phyloP scores from a whole-genome alignment of 2,113 vertebrate species.

The Aegotheles bennettii region DNA sequence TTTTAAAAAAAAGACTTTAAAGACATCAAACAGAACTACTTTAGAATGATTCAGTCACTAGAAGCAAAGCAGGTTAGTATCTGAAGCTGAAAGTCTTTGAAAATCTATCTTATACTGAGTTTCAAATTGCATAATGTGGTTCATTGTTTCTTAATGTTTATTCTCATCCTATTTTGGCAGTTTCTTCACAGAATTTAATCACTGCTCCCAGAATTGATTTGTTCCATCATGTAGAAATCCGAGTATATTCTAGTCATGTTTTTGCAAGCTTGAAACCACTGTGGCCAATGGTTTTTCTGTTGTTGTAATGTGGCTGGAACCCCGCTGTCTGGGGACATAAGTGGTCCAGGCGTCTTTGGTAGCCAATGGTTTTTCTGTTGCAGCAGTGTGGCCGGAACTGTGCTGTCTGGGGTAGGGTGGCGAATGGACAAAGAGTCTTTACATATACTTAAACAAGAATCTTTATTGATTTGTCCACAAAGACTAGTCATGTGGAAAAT shows the following conservation, averaged over 20 bases:
- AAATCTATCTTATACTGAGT: not conserved
- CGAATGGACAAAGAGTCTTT: slow-evolving; percentile 5
- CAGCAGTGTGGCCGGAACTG: not conserved
- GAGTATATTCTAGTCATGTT: slow-evolving; percentile 10
- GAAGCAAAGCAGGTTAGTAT: slow-evolving; percentile 34
- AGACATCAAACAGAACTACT: slow-evolving; percentile 32
- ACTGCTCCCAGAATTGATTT: slow-evolving; percentile 20
- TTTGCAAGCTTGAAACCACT: slow-evolving; percentile 17
- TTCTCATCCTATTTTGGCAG: slow-evolving; percentile 37
- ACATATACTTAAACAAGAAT: slow-evolving; percentile 30
- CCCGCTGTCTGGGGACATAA: slow-evolving; percentile 5
- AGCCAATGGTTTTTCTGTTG: not conserved
- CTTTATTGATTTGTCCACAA: slow-evolving; percentile 32
- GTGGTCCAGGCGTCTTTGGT: slow-evolving; percentile 16
- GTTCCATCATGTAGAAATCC: slow-evolving; percentile 24
- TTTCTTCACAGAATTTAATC: slow-evolving; percentile 43
- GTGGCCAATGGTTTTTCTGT: slow-evolving; percentile 5
- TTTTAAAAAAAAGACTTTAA: not conserved
- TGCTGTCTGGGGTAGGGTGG: slow-evolving; percentile 23
- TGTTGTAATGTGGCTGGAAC: slow-evolving; percentile 41
- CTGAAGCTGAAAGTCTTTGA: slow-evolving; percentile 15
- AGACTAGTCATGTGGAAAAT: slow-evolving; percentile 45
- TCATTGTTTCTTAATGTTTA: slow-evolving; percentile 52
- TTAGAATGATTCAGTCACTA: slow-evolving; percentile 2
- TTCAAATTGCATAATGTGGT: slow-evolving; percentile 30